phyloP scores from a whole-genome alignment of 2,113 vertebrate species.

The Hyperopisus bebe region DNA sequence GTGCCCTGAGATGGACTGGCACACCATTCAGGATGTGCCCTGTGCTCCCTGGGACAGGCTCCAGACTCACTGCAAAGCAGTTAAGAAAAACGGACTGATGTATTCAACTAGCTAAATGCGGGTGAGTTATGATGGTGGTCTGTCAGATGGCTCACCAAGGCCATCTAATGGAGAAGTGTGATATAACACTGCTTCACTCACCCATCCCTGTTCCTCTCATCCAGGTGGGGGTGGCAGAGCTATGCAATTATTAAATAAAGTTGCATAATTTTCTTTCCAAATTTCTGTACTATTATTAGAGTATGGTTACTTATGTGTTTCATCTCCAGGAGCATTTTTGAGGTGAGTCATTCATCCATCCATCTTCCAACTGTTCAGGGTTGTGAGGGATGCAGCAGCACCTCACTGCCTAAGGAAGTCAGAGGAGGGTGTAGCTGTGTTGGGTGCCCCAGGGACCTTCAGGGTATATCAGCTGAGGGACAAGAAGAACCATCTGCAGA shows the following conservation, averaged over 20 bases:
- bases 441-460: not conserved
- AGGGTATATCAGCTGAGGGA: not conserved
- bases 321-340: not conserved
- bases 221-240: not conserved
- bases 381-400: not conserved
- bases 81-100: not conserved
- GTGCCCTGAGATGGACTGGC: not conserved
- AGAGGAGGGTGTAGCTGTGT: not conserved
- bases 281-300: not conserved
- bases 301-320: not conserved
- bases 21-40: not conserved
- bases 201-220: not conserved
- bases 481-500: not conserved
- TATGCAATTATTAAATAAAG: not conserved
- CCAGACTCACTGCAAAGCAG: not conserved
- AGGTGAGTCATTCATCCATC: not conserved
- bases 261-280: not conserved
- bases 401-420: not conserved
- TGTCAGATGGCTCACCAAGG: not conserved
- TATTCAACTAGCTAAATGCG: not conserved
- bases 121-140: not conserved
- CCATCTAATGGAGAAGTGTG: constrained; percentile 16
- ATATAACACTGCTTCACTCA: not conserved
- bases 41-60: not conserved
- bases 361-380: not conserved